Conservation (phyloP, 2,888 invertebrate genomes). For the Thyatira batis region DNA sequence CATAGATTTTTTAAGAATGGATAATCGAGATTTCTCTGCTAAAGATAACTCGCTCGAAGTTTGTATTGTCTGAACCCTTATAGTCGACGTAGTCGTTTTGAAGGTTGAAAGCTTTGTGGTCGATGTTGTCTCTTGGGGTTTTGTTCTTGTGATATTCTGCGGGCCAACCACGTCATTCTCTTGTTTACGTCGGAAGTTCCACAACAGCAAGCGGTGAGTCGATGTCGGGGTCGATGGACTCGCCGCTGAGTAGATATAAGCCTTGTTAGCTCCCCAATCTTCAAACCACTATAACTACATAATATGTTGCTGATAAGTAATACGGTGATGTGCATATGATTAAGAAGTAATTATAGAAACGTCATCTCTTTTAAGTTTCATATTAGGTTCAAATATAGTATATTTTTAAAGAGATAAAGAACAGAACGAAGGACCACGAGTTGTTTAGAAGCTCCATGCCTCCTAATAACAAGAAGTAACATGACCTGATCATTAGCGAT, state of each 20-base stretch:
- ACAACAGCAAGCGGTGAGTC: not conserved
- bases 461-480: too few relatives aligned
- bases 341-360: too few relatives aligned
- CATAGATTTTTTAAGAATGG: constrained; percentile 63
- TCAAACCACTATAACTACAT: constrained; percentile 5
- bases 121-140: not conserved
- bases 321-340: too few relatives aligned
- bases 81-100: not conserved
- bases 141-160: not conserved
- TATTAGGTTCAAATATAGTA: too few relatives aligned
- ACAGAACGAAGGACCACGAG: too few relatives aligned
- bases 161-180: not conserved
- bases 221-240: constrained; percentile 7
- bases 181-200: not conserved
- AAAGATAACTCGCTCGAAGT: constrained; percentile 42
- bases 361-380: too few relatives aligned
- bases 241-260: constrained; percentile 68
- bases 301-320: too few relatives aligned
- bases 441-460: too few relatives aligned
- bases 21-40: constrained; percentile 65
- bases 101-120: constrained; percentile 4
- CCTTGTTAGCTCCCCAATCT: constrained; percentile 47
- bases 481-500: too few relatives aligned
- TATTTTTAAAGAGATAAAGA: too few relatives aligned
- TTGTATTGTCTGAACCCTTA: constrained; percentile 1